Conservation (phyloP, 2,888 invertebrate genomes). For the Euplexia lucipara region DNA sequence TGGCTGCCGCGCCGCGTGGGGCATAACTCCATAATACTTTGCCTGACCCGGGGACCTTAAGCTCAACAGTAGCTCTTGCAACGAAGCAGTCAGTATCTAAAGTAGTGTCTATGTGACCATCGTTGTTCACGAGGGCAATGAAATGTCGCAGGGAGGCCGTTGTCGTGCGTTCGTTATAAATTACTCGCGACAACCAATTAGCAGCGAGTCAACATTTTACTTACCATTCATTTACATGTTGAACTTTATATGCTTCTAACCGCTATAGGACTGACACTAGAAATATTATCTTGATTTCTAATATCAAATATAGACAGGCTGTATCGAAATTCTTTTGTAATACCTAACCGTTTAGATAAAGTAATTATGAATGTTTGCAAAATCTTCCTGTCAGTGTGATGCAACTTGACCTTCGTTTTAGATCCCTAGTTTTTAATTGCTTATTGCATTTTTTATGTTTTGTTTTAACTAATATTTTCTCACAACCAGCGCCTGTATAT, state of each 20-base stretch:
- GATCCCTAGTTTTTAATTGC: constrained; percentile 22
- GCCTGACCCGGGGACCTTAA: too few relatives aligned
- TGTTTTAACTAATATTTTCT: constrained; percentile 8
- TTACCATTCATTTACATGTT: constrained; percentile 36
- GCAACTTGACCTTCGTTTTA: constrained; percentile 36
- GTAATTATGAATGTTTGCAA: constrained; percentile 42
- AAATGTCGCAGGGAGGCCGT: constrained; percentile 63
- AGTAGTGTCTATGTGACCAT: constrained; percentile 44
- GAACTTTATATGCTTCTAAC: constrained; percentile 41
- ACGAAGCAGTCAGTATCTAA: constrained; percentile 11
- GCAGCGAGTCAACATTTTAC: constrained; percentile 41
- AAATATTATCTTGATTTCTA: constrained; percentile 31
- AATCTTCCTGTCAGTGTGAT: constrained; percentile 37
- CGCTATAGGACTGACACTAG: constrained; percentile 38
- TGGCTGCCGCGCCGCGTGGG: too few relatives aligned
- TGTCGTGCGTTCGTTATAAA: constrained; percentile 42
- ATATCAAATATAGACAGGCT: constrained; percentile 35
- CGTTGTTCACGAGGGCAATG: constrained; percentile 49
- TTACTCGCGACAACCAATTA: constrained; percentile 54
- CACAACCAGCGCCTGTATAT: too few relatives aligned
- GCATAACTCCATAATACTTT: too few relatives aligned
- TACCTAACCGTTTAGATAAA: constrained; percentile 28
- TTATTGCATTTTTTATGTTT: constrained; percentile 9
- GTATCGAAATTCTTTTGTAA: constrained; percentile 53
- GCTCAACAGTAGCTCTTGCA: too few relatives aligned